Conservation (phyloP, 37 sponge, comb jelly and placozoan species). For the Crambe crambe region DNA sequence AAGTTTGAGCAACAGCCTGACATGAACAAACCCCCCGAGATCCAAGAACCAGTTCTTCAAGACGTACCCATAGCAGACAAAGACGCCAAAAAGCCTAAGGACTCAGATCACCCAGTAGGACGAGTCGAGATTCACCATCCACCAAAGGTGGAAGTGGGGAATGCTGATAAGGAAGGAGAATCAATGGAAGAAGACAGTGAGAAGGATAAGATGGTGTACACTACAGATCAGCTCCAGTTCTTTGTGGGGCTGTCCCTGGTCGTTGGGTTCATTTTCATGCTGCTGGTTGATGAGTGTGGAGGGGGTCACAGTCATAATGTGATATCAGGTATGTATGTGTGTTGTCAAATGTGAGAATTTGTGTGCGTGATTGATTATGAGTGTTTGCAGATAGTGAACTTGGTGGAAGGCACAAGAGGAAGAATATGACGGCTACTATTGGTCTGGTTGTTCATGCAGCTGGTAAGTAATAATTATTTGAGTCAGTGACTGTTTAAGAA, state of each 20-base stretch:
- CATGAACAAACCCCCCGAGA: background rate
- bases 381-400: constrained; percentile 11
- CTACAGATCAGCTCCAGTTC: constrained; percentile 43
- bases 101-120: background rate
- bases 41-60: background rate
- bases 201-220: background rate
- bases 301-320: constrained; percentile 52
- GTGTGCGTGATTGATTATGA: background rate
- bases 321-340: background rate
- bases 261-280: constrained; percentile 93
- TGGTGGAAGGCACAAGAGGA: constrained; percentile 34
- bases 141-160: background rate
- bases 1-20: background rate
- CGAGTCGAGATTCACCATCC: background rate
- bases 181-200: background rate
- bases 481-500: background rate
- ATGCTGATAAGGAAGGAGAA: background rate
- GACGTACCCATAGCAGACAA: background rate
- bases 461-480: constrained; percentile 63
- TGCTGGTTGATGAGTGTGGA: constrained; percentile 88
- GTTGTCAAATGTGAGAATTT: background rate
- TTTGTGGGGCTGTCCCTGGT: constrained; percentile 86
- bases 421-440: constrained; percentile 86
- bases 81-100: background rate
- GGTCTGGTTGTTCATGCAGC: constrained; percentile 96